Evolutionary conservation across 1,140 invertebrate genomes (phyloP), one percentile per base, ranked within the genome.

Genomic region (Lepidurus arcticus): DNA sequence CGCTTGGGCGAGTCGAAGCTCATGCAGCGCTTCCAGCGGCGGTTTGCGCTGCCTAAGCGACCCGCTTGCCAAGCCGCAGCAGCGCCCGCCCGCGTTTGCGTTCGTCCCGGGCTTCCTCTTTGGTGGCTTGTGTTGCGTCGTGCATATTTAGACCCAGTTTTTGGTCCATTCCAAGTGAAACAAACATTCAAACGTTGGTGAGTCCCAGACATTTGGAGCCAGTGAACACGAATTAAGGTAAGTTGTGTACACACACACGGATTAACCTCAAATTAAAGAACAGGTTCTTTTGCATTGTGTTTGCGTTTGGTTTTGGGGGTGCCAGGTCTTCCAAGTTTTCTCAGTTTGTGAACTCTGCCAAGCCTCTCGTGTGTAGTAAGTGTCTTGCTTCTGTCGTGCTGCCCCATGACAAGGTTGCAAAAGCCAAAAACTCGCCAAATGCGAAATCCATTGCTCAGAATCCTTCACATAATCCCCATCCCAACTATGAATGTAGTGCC

Each of bases 51-150:
- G 53, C 53, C 21, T 65, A 65, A 65, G 53, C 53, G 53, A 65
- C 53, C 21, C 53, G 53, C 53, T 65, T 65, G 53, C 0, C 53
- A 65, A 65, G 53, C 53, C 53, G 53, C 53, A 65, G 53, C 53
- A 65, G 53, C 53, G 53, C 53, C 53, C 21, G 53, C 53, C 53
- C 53, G 53, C 53, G 53, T 65, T 65, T 65, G 53, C 53, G 53
- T 65, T 65, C 53, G 53, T 65, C 53, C 53, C 53, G 53, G 53
- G 53, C 53, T 65, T 65, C 53, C 53, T 65, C 53, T 65, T 13
- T 65, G 53, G 53, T 65, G 53, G 53, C 53, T 65, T 65, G 47
- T 65, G 53, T 65, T 65, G 53, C 53, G 53, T 65, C 53, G 53
- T 65, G 53, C 53, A n/a, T 65, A 65, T 65, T 65, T 65, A 65